Evolutionary conservation across 92 coral and sea anemone species (phyloP), one percentile per base, ranked within the genome.

Genomic region (Zoanthus sociatus): DNA sequence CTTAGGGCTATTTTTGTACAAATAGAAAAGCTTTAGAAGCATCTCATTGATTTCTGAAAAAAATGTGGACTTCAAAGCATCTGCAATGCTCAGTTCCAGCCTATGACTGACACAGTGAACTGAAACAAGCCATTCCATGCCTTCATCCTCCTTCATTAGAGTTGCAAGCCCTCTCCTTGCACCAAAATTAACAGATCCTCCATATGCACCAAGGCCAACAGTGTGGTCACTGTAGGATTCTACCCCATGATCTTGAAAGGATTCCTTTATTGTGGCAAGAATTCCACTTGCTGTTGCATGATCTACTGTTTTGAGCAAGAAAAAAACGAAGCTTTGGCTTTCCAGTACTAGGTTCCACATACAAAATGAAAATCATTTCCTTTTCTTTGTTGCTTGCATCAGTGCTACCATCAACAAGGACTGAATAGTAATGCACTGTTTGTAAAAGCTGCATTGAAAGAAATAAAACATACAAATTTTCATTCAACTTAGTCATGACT

Each of bases 31-130:
- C 71, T 78, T 76, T 14, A 67, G 69, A 37, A 87, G 68, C 90
- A 90, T 78, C 15, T 86, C 87, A 81, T 61, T 53, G 78, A 90
- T 86, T 56, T 90, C 87, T 78, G 90, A 78, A 87, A 87, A 90
- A 5, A 74, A 10, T 90, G 93, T 87, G 71, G 88, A 70, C 76
- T 87, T 87, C 86, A 87, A 55, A 32, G 91, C 90, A 87, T 90
- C 93, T 71, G 88, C 88, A 87, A 87, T 87, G 90, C 87, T 78
- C 82, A 90, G 92, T 86, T 90, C 87, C n/a, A 90, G 88, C 86
- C 72, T 50, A 90, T 90, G 92, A 79, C 90, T 86, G 26, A 86
- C 90, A 86, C 92, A 90, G 78, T 86, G 90, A 77, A 86, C 87
- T 69, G 90, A 56, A 85, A 90, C 83, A 69, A 90, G 90, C 92